Conservation (phyloP, 2,888 invertebrate species). For the Eristalis intricaria region DNA sequence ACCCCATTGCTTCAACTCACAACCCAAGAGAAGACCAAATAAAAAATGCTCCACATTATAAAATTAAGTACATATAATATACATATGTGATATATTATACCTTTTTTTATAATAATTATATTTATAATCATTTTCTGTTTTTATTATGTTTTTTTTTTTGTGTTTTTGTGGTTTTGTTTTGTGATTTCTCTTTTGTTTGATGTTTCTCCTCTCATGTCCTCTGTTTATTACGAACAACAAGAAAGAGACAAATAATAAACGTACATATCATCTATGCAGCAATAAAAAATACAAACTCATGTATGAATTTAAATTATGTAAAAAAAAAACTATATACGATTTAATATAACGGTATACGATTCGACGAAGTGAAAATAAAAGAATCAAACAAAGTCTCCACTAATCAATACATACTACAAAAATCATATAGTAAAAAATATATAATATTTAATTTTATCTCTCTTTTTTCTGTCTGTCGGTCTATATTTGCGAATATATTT, state of each 20-base stretch:
- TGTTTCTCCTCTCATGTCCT: conserved; percentile 47
- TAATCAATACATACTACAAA: conserved; percentile 26
- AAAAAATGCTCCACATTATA: conserved; percentile 72
- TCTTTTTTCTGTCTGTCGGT: conserved; percentile 31
- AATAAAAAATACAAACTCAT: conserved; percentile 39
- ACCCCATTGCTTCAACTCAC: background rate
- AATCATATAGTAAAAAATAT: conserved; percentile 47
- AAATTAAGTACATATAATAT: conserved; percentile 73
- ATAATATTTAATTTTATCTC: conserved; percentile 50
- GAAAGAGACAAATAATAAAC: conserved; percentile 44
- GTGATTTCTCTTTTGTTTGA: conserved; percentile 29
- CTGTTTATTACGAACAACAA: conserved; percentile 44
- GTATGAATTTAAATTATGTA: conserved; percentile 60
- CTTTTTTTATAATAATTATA: conserved; percentile 68
- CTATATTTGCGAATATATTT: conserved; percentile 61
- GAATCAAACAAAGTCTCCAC: conserved; percentile 55
- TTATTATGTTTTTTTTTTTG: conserved; percentile 50
- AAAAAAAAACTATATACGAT: conserved; percentile 58
- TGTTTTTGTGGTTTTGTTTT: conserved; percentile 54
- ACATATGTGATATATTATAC: conserved; percentile 71
- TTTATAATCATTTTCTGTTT: conserved; percentile 64
- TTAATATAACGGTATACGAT: conserved; percentile 60
- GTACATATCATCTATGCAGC: conserved; percentile 54
- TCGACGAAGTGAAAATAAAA: conserved; percentile 46
- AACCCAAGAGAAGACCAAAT: conserved; percentile 34